Base-by-base conservation (phyloP, 2,888 invertebrate genomes). In the Tenthredo mesomela region DNA sequence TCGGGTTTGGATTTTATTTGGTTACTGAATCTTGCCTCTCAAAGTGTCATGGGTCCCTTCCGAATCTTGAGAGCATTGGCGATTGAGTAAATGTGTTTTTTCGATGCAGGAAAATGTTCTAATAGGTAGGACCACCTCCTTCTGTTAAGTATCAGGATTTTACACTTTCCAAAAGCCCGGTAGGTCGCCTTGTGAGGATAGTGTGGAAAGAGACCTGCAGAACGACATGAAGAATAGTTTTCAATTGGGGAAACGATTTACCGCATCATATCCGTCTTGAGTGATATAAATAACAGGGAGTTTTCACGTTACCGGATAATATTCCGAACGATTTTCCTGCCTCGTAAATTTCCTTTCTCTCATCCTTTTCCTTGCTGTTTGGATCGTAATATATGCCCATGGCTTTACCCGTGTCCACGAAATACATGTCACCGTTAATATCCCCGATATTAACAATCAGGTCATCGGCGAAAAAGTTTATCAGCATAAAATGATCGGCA, bases 371-470 rank as follows among this genome's bases (percentile, higher is more conserved):
- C 2, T 43, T 73, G 37, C 87, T 86, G 29, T 88, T 21, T 10
- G 85, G 87, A 50, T 89, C 89, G 84, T 89, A 86, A 18, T 86
- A 77, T 18, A 90, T 82, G 9, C 86, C 88, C 18, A 87, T 85
- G 0, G 90, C 86, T 77, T 86, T 85, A 0, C 91, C 91, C 47
- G 85, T 85, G 77, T 91, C 88, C 6, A 91, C 86, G 71, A 91
- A 91, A 73, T 90, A 91, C 90, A 91, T 90, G 43, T 86, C 86
- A 15, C 86, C 85, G 65, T 90, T 89, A 10, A 88, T 87, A 65
- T 90, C 90, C 1, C 89, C 89, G 12, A 86, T 67, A 73, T 88
- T 89, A 12, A 87, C 86, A 7, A 91, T 87, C 47, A 86, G 87
- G 70, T 91, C 88, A 0, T 87, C 90, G 12, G 87, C 85, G 73